These are phyloP conservation scores for Antennarius striatus DNA, from an alignment of 2,113 vertebrate species.

Conservation along the genomic window DNA sequence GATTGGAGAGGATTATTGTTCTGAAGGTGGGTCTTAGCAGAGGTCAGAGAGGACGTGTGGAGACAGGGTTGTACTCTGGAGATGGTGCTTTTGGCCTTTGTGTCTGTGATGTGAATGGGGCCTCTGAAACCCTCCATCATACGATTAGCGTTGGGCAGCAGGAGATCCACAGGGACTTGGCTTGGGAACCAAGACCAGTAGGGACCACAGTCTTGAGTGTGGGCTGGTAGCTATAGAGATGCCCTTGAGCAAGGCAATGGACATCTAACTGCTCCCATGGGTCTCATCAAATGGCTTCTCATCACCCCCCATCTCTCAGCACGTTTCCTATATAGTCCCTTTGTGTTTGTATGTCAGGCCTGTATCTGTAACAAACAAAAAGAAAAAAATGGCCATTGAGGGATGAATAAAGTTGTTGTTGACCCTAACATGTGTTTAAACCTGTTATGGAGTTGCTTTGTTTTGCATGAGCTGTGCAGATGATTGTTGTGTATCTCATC, in stretches of 20 bases:
- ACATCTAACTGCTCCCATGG: too few species aligned
- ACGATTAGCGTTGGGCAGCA: slow-evolving; percentile 19
- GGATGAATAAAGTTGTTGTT: too few species aligned
- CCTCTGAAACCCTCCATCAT: slow-evolving; percentile 31
- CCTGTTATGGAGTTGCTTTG: not conserved
- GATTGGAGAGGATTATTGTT: slow-evolving; percentile 70
- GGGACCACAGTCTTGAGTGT: too few species aligned
- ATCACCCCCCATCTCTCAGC: too few species aligned
- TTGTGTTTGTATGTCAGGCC: too few species aligned
- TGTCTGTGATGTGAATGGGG: slow-evolving; percentile 5
- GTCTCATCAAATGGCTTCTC: too few species aligned
- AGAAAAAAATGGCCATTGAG: too few species aligned
- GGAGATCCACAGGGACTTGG: slow-evolving; percentile 7
- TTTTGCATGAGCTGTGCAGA: slow-evolving; percentile 1
- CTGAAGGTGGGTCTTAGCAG: slow-evolving; percentile 17
- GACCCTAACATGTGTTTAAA: not conserved
- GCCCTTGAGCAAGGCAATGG: too few species aligned
- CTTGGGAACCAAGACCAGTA: too few species aligned
- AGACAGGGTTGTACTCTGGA: slow-evolving; percentile 44
- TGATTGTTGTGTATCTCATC: slow-evolving; percentile 15
- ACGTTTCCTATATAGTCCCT: too few species aligned
- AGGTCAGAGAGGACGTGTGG: slow-evolving; percentile 49
- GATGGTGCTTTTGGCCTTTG: slow-evolving; percentile 34
- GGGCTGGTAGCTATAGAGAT: too few species aligned
- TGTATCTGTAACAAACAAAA: too few species aligned